Evolutionary conservation across 2,113 vertebrate genomes (phyloP).

Genomic region (Rhagologus leucostigma): DNA sequence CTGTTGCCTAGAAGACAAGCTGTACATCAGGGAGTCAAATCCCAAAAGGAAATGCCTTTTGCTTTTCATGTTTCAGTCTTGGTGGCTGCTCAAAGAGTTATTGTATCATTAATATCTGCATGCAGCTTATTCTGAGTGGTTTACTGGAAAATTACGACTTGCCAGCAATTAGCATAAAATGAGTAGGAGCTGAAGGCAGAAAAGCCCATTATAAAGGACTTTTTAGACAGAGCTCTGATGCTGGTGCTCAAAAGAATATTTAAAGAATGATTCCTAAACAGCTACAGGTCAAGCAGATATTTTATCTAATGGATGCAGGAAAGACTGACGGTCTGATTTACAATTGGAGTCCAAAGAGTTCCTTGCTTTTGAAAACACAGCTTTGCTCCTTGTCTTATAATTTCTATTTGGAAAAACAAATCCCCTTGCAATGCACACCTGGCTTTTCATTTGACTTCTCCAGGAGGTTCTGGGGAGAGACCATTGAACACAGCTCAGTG

Average conservation of each 20-base stretch:
- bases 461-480: background rate
- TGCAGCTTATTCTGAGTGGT: background rate
- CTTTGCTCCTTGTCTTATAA: background rate
- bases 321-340: background rate
- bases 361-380: background rate
- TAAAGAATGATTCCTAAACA: background rate
- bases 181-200: background rate
- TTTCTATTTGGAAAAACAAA: background rate
- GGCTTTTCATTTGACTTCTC: background rate
- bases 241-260: background rate
- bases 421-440: background rate
- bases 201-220: background rate
- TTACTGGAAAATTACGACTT: conserved; percentile 29
- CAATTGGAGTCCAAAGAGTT: background rate
- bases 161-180: conserved; percentile 14
- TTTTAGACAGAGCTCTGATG: background rate
- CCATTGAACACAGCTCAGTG: background rate
- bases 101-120: background rate
- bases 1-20: background rate
- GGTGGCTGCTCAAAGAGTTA: background rate
- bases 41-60: background rate
- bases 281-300: background rate
- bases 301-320: background rate
- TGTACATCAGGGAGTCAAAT: background rate
- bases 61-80: background rate